A percentile compares a stretch with the other conserved stretches of the same genome.
Evolutionary conservation across 2,888 invertebrate genomes (phyloP).

Genomic region (Ichneumoninae sp.): DNA sequence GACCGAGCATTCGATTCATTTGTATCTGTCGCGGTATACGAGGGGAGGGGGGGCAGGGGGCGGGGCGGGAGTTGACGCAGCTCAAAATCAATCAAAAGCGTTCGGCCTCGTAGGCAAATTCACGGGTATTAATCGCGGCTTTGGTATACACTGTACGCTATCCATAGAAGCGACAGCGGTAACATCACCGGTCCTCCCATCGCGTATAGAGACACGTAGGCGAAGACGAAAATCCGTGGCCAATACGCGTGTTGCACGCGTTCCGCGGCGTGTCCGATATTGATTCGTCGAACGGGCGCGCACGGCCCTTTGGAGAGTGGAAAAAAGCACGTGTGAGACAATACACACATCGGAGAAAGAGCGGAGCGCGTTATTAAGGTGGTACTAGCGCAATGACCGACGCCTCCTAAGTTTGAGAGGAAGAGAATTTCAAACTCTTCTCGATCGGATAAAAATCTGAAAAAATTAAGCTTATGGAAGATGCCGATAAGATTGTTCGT

Average conservation of each 20-base stretch:
- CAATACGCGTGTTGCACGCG: conserved; percentile 31
- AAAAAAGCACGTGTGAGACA: background rate
- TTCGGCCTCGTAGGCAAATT: conserved; percentile 75
- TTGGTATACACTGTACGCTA: conserved; percentile 50
- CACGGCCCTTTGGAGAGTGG: background rate
- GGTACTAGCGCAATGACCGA: too few species aligned
- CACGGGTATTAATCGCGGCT: conserved; percentile 78
- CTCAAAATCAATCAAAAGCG: conserved; percentile 82
- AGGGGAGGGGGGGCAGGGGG: conserved; percentile 49
- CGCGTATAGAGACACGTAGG: conserved; percentile 12
- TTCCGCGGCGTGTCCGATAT: conserved; percentile 44
- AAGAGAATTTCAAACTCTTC: too few species aligned
- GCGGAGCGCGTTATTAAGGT: conserved; percentile 2
- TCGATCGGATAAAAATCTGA: too few species aligned
- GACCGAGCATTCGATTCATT: conserved; percentile 81
- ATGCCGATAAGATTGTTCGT: too few species aligned
- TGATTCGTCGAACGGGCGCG: conserved; percentile 37
- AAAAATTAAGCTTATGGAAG: too few species aligned
- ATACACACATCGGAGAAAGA: background rate
- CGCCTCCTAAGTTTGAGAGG: too few species aligned
- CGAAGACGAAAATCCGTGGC: conserved; percentile 23
- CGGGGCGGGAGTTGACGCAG: conserved; percentile 64
- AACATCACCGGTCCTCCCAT: conserved; percentile 14
- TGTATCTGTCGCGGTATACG: conserved; percentile 82
- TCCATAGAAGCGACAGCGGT: conserved; percentile 36